Conservation (phyloP, 2,797 vertebrate species). For the Phataginus tetradactyla region DNA sequence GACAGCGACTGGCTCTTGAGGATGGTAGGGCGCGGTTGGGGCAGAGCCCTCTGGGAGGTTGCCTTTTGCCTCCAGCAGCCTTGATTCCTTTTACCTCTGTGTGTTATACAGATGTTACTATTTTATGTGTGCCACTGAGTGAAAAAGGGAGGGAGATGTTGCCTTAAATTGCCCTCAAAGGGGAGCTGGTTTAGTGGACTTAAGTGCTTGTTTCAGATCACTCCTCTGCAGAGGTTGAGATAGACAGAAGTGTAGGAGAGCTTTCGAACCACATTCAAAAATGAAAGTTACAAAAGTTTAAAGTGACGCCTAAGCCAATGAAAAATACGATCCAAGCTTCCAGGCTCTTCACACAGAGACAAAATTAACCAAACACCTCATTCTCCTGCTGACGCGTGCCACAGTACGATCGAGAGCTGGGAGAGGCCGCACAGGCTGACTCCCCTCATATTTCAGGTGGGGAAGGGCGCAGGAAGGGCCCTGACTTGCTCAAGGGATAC, state of each 20-base stretch:
- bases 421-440: background rate
- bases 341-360: background rate
- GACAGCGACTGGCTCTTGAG: accelerated
- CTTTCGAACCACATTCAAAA: background rate
- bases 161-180: background rate
- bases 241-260: background rate
- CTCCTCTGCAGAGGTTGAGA: conserved; percentile 22
- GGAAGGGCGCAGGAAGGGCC: background rate
- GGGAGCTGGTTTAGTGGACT: background rate
- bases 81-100: background rate
- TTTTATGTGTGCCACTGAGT: background rate
- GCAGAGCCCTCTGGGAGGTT: background rate
- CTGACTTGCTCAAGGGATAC: background rate
- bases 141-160: background rate
- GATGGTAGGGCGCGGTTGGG: background rate
- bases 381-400: background rate
- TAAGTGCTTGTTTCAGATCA: background rate
- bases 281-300: background rate
- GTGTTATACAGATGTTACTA: background rate
- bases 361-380: background rate
- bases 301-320: background rate
- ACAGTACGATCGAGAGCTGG: background rate
- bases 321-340: background rate
- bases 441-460: background rate
- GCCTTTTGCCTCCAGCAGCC: background rate